These are phyloP conservation scores for Tetanocera ferruginea DNA, from an alignment of 2,888 invertebrate species.

Conservation along the genomic window DNA sequence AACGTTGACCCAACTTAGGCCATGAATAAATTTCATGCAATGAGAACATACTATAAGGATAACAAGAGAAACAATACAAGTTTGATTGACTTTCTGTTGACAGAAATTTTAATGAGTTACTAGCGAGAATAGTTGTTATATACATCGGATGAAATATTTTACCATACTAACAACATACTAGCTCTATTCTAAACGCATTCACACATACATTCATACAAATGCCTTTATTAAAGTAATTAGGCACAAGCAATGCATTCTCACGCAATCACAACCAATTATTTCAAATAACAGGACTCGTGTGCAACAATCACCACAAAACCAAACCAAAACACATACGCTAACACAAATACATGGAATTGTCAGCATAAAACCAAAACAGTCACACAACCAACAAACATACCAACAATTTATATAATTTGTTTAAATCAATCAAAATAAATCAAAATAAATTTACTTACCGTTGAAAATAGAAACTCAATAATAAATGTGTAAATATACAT, in stretches of 20 bases:
- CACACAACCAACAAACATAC: background rate
- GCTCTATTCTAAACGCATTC: background rate
- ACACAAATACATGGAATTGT: background rate
- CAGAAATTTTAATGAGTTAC: conserved; percentile 8
- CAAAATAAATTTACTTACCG: too few relatives aligned
- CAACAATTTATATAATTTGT: background rate
- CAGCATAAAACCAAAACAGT: too few relatives aligned
- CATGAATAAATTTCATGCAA: too few relatives aligned
- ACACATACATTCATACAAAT: background rate
- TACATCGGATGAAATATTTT: background rate
- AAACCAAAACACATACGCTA: background rate
- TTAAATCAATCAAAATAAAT: background rate
- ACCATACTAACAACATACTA: background rate
- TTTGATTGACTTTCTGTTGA: conserved; percentile 13
- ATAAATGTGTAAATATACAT: too few relatives aligned
- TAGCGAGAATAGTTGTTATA: background rate
- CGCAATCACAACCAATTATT: conserved; percentile 26
- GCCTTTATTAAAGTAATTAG: background rate
- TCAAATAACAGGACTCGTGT: conserved; percentile 7
- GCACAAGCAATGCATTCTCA: conserved; percentile 4
- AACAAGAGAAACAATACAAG: background rate
- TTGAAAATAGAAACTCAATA: too few relatives aligned
- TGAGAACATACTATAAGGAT: background rate
- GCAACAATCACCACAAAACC: background rate
- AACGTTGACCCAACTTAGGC: too few relatives aligned